Evolutionary conservation across 1,140 invertebrate genomes (phyloP).

Genomic region (Venustaconcha ellipsiformis): DNA sequence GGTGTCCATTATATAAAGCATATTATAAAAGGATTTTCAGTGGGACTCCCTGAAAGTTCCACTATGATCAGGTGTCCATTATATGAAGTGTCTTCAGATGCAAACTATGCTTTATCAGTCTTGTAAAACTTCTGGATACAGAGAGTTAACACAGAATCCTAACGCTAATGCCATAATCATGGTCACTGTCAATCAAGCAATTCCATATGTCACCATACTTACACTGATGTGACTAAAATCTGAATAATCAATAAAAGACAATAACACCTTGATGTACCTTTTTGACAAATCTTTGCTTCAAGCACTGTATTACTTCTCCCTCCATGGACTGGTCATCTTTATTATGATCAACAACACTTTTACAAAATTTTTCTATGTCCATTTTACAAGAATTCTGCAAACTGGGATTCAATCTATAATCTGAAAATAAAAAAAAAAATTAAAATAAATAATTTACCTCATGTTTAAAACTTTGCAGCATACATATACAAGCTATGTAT

Average conservation of each 20-base stretch:
- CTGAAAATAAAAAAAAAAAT: constrained; percentile 69
- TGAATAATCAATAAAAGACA: not conserved
- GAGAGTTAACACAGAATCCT: constrained; percentile 1
- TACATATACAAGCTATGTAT: too few relatives aligned
- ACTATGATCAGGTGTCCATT: too few relatives aligned
- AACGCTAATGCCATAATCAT: not conserved
- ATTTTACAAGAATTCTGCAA: constrained; percentile 82
- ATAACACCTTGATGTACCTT: constrained; percentile 36
- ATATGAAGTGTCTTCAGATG: too few relatives aligned
- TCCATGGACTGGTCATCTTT: constrained; percentile 47
- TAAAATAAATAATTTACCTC: constrained; percentile 46
- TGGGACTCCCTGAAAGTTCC: too few relatives aligned
- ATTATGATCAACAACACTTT: constrained; percentile 64
- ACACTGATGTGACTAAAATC: not conserved
- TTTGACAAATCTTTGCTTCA: constrained; percentile 63
- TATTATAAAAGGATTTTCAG: too few relatives aligned
- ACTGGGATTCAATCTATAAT: constrained; percentile 91
- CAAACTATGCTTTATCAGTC: too few relatives aligned
- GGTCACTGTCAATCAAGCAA: not conserved
- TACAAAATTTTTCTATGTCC: constrained; percentile 82
- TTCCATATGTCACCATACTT: not conserved
- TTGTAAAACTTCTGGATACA: not conserved
- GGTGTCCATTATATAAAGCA: too few relatives aligned
- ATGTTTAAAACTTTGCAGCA: not conserved
- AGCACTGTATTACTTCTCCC: constrained; percentile 65